Conservation (phyloP, 2,113 vertebrate genomes). For the Progne subis region DNA sequence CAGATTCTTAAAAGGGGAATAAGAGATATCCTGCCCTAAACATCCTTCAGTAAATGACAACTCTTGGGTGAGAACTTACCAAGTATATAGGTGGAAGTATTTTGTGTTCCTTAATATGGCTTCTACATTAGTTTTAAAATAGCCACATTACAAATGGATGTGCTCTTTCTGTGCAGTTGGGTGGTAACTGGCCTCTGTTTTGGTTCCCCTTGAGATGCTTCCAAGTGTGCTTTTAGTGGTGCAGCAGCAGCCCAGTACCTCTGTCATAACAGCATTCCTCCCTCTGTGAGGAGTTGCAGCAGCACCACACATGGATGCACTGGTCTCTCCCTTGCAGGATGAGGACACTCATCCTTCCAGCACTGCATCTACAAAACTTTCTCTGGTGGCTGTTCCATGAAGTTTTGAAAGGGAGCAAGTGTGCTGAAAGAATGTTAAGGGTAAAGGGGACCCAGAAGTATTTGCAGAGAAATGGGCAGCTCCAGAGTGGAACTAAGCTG, state of each 20-base stretch:
- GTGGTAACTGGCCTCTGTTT: neutral
- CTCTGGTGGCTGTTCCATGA: neutral
- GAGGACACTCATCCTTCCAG: neutral
- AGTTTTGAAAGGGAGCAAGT: neutral
- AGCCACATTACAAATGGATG: neutral
- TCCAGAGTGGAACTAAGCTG: neutral
- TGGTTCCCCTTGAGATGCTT: neutral
- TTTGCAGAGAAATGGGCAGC: neutral
- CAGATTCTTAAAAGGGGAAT: neutral
- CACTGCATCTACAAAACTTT: neutral
- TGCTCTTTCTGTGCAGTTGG: neutral
- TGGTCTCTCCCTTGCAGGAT: neutral
- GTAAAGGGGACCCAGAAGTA: neutral
- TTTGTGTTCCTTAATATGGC: neutral
- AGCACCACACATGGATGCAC: neutral
- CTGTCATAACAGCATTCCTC: slow-evolving; percentile 60
- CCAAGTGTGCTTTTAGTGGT: slow-evolving; percentile 41
- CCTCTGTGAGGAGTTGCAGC: neutral
- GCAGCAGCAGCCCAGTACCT: neutral
- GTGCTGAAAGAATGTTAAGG: neutral
- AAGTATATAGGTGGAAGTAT: neutral
- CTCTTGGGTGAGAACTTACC: neutral
- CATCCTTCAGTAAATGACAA: neutral
- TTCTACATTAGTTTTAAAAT: neutral
- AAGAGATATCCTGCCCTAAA: neutral